Percentiles rank a stretch among this genome's conserved stretches.
phyloP scores from a whole-genome alignment of 2,113 vertebrate species.

The Thamnophis sirtalis region DNA sequence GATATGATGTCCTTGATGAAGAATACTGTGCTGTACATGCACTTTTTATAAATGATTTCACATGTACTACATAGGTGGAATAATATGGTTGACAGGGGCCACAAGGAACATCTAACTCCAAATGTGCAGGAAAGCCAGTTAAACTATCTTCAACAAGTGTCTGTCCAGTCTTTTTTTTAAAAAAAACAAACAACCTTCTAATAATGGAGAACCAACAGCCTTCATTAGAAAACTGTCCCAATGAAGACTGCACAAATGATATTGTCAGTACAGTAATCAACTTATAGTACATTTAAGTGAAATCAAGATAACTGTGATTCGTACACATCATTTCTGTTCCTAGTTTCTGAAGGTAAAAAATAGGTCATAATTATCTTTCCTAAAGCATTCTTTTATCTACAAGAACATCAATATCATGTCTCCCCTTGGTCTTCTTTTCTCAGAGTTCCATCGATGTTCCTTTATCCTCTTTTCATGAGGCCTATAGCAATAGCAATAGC shows the following conservation, averaged over 20 bases:
- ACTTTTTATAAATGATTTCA: neutral
- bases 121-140: neutral
- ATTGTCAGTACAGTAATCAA: neutral
- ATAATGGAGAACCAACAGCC: neutral
- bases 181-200: neutral
- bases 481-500: too few species aligned
- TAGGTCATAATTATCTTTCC: neutral
- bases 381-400: neutral
- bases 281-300: neutral
- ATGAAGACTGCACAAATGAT: neutral
- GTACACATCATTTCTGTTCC: neutral
- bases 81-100: neutral
- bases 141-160: neutral
- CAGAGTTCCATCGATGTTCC: neutral
- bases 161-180: neutral
- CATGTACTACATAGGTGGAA: neutral
- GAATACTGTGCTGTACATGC: neutral
- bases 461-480: neutral
- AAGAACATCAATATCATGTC: neutral
- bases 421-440: neutral
- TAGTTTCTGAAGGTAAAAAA: neutral
- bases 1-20: neutral
- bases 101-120: neutral
- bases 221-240: neutral
- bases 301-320: neutral